phyloP scores from a whole-genome alignment of 1,140 invertebrate genomes.

The Onthophagus taurus region DNA sequence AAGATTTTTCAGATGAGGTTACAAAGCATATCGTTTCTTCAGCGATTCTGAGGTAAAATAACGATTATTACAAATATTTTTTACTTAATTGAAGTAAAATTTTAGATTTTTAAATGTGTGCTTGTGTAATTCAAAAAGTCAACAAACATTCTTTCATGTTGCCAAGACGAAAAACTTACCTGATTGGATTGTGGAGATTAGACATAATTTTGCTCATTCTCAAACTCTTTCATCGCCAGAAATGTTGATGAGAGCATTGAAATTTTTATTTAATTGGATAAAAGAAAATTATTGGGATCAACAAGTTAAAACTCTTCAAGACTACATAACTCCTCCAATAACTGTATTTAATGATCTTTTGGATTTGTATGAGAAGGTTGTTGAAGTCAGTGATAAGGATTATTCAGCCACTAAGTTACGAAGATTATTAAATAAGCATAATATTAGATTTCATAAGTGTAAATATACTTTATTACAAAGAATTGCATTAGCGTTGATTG shows the following conservation, averaged over 20 bases:
- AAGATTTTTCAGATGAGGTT: no score
- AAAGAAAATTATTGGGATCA: constrained; percentile 30
- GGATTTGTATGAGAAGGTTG: not conserved
- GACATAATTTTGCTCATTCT: constrained; percentile 31
- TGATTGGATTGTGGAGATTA: constrained; percentile 28
- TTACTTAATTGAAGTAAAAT: constrained; percentile 2
- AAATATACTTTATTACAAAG: not conserved
- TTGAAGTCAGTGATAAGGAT: not conserved
- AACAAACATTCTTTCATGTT: constrained; percentile 19
- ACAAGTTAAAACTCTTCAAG: constrained; percentile 20
- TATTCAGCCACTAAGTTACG: not conserved
- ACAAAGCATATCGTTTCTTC: no score
- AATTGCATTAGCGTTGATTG: no score
- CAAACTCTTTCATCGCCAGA: constrained; percentile 23
- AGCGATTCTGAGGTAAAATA: no score
- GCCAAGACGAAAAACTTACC: constrained; percentile 14
- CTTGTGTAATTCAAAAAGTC: constrained; percentile 26
- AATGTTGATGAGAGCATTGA: constrained; percentile 22
- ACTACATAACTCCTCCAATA: constrained; percentile 14
- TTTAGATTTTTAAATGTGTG: constrained; percentile 32
- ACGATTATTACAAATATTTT: not conserved
- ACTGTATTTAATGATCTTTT: not conserved
- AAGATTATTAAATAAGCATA: not conserved
- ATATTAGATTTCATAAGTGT: not conserved
- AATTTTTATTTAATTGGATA: constrained; percentile 28